phyloP scores from a whole-genome alignment of 2,888 invertebrate species.

The Dolomedes plantarius region DNA sequence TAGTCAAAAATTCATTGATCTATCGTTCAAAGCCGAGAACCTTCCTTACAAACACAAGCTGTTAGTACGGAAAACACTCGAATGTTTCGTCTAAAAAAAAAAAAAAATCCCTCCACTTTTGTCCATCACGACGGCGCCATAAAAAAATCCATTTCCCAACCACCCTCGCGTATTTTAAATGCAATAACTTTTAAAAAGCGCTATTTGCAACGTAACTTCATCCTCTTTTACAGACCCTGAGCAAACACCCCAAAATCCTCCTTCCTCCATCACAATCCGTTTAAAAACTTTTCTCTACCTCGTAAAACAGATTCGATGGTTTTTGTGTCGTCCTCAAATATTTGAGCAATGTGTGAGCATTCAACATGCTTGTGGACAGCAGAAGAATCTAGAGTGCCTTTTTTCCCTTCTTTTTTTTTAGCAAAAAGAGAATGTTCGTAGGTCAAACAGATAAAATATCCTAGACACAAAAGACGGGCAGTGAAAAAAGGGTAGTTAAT shows the following conservation, averaged over 20 bases:
- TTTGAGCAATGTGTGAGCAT: background rate
- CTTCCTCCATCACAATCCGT: background rate
- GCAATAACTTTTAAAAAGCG: background rate
- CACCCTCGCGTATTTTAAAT: background rate
- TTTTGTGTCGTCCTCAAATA: background rate
- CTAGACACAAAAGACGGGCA: background rate
- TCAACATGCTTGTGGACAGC: background rate
- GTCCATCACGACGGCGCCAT: too few relatives aligned
- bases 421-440: background rate
- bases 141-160: too few relatives aligned
- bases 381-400: background rate
- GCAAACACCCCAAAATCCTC: background rate
- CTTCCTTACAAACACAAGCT: too few relatives aligned
- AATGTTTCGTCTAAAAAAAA: too few relatives aligned
- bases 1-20: too few relatives aligned
- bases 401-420: too few relatives aligned
- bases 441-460: conserved; percentile 5
- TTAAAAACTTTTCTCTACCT: background rate
- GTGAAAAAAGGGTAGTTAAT: background rate
- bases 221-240: background rate
- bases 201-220: background rate
- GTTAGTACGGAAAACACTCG: too few relatives aligned
- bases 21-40: too few relatives aligned
- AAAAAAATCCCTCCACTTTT: too few relatives aligned
- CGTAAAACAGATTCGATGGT: background rate